phyloP scores from a whole-genome alignment of 2,888 invertebrate genomes.

The Rotaria socialis region DNA sequence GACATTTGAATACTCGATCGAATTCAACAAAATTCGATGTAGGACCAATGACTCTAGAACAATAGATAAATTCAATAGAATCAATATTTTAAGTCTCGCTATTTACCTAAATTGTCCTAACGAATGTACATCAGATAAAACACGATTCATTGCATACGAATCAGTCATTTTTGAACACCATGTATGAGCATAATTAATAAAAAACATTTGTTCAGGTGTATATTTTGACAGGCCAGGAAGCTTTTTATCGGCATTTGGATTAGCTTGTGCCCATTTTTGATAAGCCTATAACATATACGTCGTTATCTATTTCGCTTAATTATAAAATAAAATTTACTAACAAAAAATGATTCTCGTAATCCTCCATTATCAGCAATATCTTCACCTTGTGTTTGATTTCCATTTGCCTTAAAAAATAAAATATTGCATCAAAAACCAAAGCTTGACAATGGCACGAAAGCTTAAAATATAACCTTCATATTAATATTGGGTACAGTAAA shows the following conservation, averaged over 20 bases:
- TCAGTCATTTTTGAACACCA: slow-evolving; percentile 31
- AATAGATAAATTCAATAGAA: slow-evolving; percentile 29
- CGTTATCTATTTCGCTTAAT: too few species aligned
- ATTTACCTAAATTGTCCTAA: slow-evolving; percentile 5
- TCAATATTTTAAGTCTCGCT: not conserved
- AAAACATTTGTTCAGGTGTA: slow-evolving; percentile 23
- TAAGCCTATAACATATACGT: not conserved
- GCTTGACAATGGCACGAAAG: not conserved
- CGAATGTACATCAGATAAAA: slow-evolving; percentile 2
- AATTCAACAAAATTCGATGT: slow-evolving; percentile 52
- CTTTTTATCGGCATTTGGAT: not conserved
- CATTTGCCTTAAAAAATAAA: not conserved
- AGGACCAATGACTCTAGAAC: slow-evolving; percentile 53
- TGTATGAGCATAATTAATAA: slow-evolving; percentile 22
- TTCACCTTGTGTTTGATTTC: slow-evolving; percentile 42
- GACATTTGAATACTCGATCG: slow-evolving; percentile 51
- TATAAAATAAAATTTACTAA: not conserved
- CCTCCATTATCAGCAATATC: slow-evolving; percentile 32
- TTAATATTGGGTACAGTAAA: slow-evolving; percentile 68
- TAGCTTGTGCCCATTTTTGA: not conserved
- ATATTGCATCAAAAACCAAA: not conserved
- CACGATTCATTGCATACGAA: not conserved
- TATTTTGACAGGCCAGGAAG: not conserved
- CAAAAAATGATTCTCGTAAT: not conserved
- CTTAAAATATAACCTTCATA: slow-evolving; percentile 50